Conservation (phyloP, 2,797 vertebrate genomes). For the Oreochromis mossambicus region DNA sequence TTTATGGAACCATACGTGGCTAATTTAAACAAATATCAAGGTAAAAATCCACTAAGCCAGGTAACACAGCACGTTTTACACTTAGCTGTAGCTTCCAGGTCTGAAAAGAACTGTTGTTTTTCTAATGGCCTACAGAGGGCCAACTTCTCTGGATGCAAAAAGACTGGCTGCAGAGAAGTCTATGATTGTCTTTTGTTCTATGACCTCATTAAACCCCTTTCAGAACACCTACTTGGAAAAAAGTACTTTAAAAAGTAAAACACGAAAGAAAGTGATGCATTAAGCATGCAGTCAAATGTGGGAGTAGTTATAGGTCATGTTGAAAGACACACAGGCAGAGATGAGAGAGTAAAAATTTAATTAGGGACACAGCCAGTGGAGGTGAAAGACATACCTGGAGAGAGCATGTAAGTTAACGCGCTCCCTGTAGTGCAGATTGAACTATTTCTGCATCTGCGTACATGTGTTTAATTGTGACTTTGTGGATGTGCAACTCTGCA, state of each 20-base stretch:
- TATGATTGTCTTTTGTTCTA: neutral
- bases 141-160: neutral
- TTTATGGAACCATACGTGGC: neutral
- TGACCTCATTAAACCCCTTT: neutral
- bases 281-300: neutral
- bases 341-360: constrained; percentile 4
- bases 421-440: neutral
- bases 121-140: neutral
- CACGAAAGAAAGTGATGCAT: neutral
- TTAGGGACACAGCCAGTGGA: neutral
- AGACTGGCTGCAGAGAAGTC: neutral
- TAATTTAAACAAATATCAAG: neutral
- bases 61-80: neutral
- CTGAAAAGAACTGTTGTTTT: neutral
- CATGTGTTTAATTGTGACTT: neutral
- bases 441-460: neutral
- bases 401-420: neutral
- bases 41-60: neutral
- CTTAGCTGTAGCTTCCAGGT: neutral
- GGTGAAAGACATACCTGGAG: neutral
- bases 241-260: neutral
- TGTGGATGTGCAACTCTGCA: neutral
- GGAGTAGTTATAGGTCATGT: neutral
- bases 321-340: neutral
- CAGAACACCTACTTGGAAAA: neutral